phyloP scores from a whole-genome alignment of 2,888 invertebrate genomes.

The Silvanus unidentatus region DNA sequence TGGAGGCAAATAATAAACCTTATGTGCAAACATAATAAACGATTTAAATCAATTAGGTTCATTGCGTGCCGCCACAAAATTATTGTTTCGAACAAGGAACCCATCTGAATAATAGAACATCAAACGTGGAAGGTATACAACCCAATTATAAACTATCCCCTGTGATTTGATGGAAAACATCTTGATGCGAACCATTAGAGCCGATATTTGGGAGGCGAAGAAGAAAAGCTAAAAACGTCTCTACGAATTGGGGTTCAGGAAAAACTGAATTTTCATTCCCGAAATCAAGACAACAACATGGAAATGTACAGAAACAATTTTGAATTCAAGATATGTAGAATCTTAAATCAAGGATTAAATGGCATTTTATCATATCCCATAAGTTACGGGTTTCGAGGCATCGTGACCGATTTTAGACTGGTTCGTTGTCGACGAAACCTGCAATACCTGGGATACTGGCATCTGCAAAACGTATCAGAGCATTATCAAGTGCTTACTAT shows the following conservation, averaged over 20 bases:
- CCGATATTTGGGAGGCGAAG: too few relatives aligned
- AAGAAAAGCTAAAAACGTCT: too few relatives aligned
- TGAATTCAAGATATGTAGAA: too few relatives aligned
- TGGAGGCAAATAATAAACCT: too few relatives aligned
- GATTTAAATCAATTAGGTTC: slow-evolving; percentile 3
- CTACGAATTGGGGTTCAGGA: too few relatives aligned
- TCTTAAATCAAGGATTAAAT: not conserved
- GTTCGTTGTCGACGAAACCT: slow-evolving; percentile 98
- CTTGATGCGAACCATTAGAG: too few relatives aligned
- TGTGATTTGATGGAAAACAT: slow-evolving; percentile 9
- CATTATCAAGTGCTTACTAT: too few relatives aligned
- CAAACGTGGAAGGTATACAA: slow-evolving; percentile 19
- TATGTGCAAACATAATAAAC: not conserved
- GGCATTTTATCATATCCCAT: slow-evolving; percentile 49
- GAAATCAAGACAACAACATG: too few relatives aligned
- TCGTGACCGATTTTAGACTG: slow-evolving; percentile 68
- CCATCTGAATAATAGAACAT: slow-evolving; percentile 19
- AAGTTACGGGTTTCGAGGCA: slow-evolving; percentile 83
- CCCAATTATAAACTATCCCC: slow-evolving; percentile 16
- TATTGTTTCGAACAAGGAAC: not conserved
- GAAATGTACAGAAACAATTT: too few relatives aligned
- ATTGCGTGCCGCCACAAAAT: slow-evolving; percentile 5
- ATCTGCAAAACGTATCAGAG: too few relatives aligned
- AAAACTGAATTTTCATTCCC: too few relatives aligned
- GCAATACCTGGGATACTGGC: slow-evolving; percentile 66